Evolutionary conservation across 30 jellyfish, hydroid and myxozoan genomes (phyloP), one percentile per base, ranked within the genome.

Genomic region (Aurelia sp.): DNA sequence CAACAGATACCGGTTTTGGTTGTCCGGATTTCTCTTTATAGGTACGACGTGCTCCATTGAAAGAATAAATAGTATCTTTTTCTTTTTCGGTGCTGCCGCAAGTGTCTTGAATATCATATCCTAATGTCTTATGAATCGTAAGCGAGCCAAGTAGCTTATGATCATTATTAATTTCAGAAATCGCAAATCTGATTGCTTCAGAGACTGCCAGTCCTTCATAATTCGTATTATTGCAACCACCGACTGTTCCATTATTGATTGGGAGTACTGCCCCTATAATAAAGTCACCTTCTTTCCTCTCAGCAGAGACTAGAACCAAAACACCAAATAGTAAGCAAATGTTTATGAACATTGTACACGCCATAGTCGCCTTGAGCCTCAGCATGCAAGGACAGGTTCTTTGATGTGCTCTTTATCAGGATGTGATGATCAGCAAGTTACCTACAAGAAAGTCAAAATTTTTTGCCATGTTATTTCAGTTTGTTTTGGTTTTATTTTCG

Each of bases 81-180:
- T 69, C 98, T 15, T 59, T 68, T 24, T 70, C 86, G 27, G 65
- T 59, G 60, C 90, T 68, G 38, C 80, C 82, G 60, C 99, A 96
- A 21, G 88, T 77, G 76, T 96, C 99, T 12, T 91, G 89, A 21
- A 96, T 86, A 66, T 86, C 96, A 67, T 70, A 96, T 15, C 99
- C 99, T 55, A 96, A 72, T 17, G 35, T 88, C 11, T 72, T 80
- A 30, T 77, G 67, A 12, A 62, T 51, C n/a, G 90, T 78, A 9
- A 72, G 76, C 5, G 16, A 64, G 4, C 96, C 96, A 8, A 88
- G 67, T 58, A 88, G 63, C 47, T 88, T 78, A 67, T 88, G 55
- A 58, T 78, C 96, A 19, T 63, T 78, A 87, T 88, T 88, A 35
- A 88, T 88, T 51, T 77, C 91, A 51, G 77, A 22, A 10, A 88